These are phyloP conservation scores for Callyntrura guangdongensis DNA, from an alignment of 2,888 invertebrate species.

Conservation along the genomic window DNA sequence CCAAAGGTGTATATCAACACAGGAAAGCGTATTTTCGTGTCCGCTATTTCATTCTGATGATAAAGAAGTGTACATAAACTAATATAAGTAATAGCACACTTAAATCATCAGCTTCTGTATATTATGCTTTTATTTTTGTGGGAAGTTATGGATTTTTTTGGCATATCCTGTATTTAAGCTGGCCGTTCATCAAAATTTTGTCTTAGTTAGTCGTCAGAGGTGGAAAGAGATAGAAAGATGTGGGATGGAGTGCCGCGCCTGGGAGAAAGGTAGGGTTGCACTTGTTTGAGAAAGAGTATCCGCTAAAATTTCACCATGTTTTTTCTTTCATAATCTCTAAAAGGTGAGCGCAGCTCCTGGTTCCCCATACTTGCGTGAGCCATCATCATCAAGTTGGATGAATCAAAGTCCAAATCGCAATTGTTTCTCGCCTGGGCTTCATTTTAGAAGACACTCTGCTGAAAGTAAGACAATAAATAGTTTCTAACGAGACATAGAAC, in stretches of 20 bases:
- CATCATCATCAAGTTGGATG: conserved; percentile 83
- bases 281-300: neutral
- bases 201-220: conserved; percentile 59
- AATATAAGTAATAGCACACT: neutral
- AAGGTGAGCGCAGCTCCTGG: conserved; percentile 83
- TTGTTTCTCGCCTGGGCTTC: conserved; percentile 82
- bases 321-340: conserved; percentile 30
- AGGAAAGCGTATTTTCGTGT: neutral
- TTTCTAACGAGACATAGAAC: neutral
- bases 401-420: conserved; percentile 84
- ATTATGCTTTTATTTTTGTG: neutral
- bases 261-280: conserved; percentile 12
- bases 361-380: conserved; percentile 84
- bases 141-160: conserved; percentile 29
- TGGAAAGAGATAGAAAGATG: conserved; percentile 9
- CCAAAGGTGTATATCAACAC: neutral
- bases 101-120: neutral
- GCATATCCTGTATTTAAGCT: conserved; percentile 52
- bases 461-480: conserved; percentile 80
- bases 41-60: neutral
- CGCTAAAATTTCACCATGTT: neutral
- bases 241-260: neutral
- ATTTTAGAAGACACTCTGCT: conserved; percentile 84
- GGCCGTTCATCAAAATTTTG: conserved; percentile 18
- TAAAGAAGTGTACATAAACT: neutral